phyloP scores from a whole-genome alignment of 2,113 vertebrate species.

The Aythya baeri region DNA sequence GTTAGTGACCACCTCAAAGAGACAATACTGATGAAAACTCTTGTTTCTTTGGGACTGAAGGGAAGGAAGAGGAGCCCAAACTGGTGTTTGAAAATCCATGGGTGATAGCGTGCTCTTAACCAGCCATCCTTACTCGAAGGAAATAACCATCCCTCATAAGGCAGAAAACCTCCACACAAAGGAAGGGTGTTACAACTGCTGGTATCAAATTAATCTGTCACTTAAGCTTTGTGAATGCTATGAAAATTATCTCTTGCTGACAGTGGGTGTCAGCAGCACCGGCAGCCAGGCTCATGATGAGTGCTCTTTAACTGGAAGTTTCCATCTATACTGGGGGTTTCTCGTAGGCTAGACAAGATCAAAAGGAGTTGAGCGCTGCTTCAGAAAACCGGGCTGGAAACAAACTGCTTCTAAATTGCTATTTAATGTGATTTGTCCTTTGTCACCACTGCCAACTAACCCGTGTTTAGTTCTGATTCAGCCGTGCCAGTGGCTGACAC shows the following conservation, averaged over 20 bases:
- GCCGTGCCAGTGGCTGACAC: constrained; percentile 7
- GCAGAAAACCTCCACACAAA: neutral
- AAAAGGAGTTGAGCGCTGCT: neutral
- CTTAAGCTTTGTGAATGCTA: neutral
- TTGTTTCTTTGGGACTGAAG: neutral
- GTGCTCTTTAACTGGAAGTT: neutral
- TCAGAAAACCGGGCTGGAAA: neutral
- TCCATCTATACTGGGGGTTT: neutral
- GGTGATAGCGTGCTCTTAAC: neutral
- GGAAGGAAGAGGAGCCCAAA: neutral
- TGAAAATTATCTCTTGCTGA: neutral
- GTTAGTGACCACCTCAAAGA: neutral
- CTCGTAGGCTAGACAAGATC: neutral
- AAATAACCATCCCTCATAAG: neutral
- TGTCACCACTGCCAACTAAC: neutral
- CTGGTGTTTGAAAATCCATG: rapidly evolving
- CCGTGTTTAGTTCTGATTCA: neutral
- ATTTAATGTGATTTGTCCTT: neutral
- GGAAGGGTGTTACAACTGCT: neutral
- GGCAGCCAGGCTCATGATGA: rapidly evolving
- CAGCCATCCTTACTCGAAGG: neutral
- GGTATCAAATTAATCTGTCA: neutral
- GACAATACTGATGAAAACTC: neutral
- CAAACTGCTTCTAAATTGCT: neutral
- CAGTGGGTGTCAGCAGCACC: neutral